Evolutionary conservation across 2,113 vertebrate genomes (phyloP).

Genomic region (Cavia porcellus): DNA sequence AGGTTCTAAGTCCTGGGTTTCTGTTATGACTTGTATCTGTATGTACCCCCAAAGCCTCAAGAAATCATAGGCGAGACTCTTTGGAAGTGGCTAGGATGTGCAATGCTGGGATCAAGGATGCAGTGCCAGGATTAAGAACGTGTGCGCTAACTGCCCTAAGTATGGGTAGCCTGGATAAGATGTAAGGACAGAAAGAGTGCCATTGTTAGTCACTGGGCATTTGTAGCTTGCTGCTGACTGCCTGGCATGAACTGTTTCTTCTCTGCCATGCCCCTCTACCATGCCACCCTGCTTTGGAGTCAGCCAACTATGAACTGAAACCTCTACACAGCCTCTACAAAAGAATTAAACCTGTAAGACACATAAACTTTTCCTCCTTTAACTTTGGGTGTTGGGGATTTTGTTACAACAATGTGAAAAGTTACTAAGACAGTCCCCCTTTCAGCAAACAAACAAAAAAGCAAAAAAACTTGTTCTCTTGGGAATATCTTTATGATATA

Average conservation of each 20-base stretch:
- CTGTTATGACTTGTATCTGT: background rate
- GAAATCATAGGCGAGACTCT: background rate
- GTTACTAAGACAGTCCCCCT: background rate
- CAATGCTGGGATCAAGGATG: background rate
- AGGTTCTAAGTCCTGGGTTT: background rate
- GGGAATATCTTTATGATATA: background rate
- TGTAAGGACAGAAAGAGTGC: background rate
- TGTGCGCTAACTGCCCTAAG: background rate
- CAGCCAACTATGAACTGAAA: background rate
- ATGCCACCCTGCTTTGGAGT: background rate
- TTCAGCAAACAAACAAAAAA: background rate
- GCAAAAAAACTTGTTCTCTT: background rate
- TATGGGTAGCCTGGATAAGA: background rate
- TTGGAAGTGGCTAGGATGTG: background rate
- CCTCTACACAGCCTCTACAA: background rate
- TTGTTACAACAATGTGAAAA: background rate
- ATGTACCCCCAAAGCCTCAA: background rate
- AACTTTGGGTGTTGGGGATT: background rate
- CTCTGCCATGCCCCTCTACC: background rate
- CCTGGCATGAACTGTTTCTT: background rate
- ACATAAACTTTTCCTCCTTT: background rate
- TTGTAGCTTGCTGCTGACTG: background rate
- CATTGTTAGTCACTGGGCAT: background rate
- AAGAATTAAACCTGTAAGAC: background rate
- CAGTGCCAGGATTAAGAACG: background rate